Percentiles rank a stretch among this genome's conserved stretches.
phyloP scores from a whole-genome alignment of 2,888 invertebrate genomes.

The Drosophila mercatorum region DNA sequence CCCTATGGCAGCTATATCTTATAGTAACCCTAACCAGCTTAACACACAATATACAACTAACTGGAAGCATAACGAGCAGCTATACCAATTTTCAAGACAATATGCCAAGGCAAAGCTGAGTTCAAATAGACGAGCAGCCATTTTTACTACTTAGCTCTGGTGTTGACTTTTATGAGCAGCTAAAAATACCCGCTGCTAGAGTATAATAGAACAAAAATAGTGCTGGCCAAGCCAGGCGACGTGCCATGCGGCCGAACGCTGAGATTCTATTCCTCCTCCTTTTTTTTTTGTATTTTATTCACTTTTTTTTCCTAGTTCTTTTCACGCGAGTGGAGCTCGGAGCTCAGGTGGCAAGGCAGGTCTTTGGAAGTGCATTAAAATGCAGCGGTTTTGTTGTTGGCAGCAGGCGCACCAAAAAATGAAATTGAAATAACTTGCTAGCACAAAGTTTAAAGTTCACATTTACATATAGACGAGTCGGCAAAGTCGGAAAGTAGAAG shows the following conservation, averaged over 20 bases:
- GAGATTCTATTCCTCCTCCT: constrained; percentile 43
- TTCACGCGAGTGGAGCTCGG: constrained; percentile 17
- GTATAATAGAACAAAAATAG: constrained; percentile 28
- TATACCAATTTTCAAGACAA: not conserved
- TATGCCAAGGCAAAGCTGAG: not conserved
- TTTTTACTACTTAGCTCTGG: constrained; percentile 1
- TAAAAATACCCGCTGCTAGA: constrained; percentile 11
- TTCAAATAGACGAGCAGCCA: not conserved
- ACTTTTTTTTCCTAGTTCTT: constrained; percentile 4
- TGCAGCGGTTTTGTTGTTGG: constrained; percentile 61
- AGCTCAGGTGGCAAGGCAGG: constrained; percentile 45
- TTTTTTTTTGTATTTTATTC: constrained; percentile 9
- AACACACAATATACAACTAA: not conserved
- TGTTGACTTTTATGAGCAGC: constrained; percentile 3
- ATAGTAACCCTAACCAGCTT: not conserved
- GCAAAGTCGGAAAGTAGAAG: constrained; percentile 7
- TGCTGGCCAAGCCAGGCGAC: constrained; percentile 46
- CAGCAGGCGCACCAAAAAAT: constrained; percentile 40
- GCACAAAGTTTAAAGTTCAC: constrained; percentile 56
- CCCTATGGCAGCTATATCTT: not conserved
- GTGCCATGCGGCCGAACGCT: constrained; percentile 56
- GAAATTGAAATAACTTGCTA: constrained; percentile 65
- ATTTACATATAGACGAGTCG: constrained; percentile 63
- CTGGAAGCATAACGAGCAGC: not conserved
- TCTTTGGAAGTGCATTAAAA: constrained; percentile 61